phyloP scores from a whole-genome alignment of 2,888 invertebrate species.

The Himalopsyche kuldschensis region DNA sequence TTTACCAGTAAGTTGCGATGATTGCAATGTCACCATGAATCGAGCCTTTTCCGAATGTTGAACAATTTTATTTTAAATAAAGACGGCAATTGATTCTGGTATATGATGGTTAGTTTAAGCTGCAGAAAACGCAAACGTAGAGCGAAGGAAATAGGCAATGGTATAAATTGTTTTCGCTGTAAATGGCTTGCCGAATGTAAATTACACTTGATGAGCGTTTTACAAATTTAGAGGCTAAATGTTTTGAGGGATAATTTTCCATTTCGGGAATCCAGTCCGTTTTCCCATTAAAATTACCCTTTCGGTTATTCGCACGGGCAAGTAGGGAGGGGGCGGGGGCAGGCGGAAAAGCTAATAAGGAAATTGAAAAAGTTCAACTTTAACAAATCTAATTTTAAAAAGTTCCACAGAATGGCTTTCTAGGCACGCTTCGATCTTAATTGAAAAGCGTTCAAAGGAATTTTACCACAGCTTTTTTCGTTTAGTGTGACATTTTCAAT shows the following conservation, averaged over 20 bases:
- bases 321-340: background rate
- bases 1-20: too few species aligned
- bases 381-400: background rate
- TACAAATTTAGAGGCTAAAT: background rate
- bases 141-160: too few species aligned
- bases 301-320: background rate
- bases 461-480: background rate
- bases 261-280: background rate
- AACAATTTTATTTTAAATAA: too few species aligned
- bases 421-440: background rate
- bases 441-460: background rate
- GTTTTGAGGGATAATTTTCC: background rate
- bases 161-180: too few species aligned
- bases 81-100: too few species aligned
- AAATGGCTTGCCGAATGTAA: too few species aligned
- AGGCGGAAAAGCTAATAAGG: background rate
- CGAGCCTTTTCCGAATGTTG: too few species aligned
- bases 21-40: too few species aligned
- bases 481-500: background rate
- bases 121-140: too few species aligned
- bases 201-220: too few species aligned
- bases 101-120: too few species aligned
- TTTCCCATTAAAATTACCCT: background rate
- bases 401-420: background rate
- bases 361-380: background rate